Evolutionary conservation across 2,797 vertebrate genomes (phyloP), one percentile per base, ranked within the genome.

Genomic region (Amniataba percoides): DNA sequence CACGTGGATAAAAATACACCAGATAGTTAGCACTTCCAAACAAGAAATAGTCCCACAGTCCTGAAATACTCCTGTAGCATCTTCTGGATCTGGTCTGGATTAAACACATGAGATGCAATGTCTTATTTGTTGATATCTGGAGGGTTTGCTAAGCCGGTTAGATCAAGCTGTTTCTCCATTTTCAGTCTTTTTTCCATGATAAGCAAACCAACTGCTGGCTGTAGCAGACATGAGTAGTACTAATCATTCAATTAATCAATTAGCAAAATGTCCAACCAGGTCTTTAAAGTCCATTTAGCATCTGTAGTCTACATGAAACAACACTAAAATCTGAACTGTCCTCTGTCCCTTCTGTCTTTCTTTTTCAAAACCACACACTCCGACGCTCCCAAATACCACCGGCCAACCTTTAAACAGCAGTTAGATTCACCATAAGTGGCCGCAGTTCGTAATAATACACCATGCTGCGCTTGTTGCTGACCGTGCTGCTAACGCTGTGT

Each of bases 341-440:
- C 27, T 12, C 48, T 16, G n/a, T 63, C 67, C 43, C 25, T 55
- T 46, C 57, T 52, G 16, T 9, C 13, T 25, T 39, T 14, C 23
- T 45, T 31, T 6, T 25, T 27, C 21, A 61, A 8, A 64, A 58
- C 49, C 51, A 19, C 36, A 42, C 55, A 15, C 60, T 12, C 12
- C 0, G 1, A 58, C 52, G 7, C 34, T 31, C 27, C 3, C n/a
- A 74, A 59, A 74, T 42, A 62, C 61, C 52, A 48, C 46, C 48
- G 46, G 18, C 53, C 36, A 46, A 34, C 48, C 25, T 69, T 74
- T 25, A 57, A 74, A 58, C 48, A 60, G 55, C 62, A 63, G 60
- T 76, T 51, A 78, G 16, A 78, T 78, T 78, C 45, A 69, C 34
- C 51, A 64, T 45, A 76, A 86, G 68, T 72, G 66, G 60, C 80